Percentiles rank a stretch among this genome's conserved stretches.
phyloP scores from a whole-genome alignment of 1,140 invertebrate genomes.

The Sminthurinus signatus region DNA sequence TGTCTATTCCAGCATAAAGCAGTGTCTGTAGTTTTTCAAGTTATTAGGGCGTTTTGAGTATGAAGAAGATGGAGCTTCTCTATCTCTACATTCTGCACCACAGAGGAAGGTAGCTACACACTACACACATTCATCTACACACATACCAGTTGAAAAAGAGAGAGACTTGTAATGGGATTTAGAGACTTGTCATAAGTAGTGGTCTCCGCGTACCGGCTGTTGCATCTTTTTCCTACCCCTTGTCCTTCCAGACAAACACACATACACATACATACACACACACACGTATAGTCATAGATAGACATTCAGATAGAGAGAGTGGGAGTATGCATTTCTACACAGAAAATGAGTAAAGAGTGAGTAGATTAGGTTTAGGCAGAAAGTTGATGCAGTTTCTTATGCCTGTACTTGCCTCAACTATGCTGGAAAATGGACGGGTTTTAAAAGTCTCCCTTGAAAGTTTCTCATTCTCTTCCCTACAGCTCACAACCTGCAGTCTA shows the following conservation, averaged over 20 bases:
- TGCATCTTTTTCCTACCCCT: conserved; percentile 17
- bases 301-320: too few species aligned
- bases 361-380: too few species aligned
- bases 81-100: neutral
- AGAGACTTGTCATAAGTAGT: conserved; percentile 20
- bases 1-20: too few species aligned
- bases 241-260: neutral
- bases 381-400: too few species aligned
- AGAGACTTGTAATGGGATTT: conserved; percentile 17
- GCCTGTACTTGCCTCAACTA: too few species aligned
- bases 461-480: too few species aligned
- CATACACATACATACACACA: neutral
- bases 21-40: too few species aligned
- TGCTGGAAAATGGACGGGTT: neutral
- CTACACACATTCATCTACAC: neutral
- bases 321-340: too few species aligned
- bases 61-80: neutral
- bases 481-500: too few species aligned
- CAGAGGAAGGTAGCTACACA: neutral
- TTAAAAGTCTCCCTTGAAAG: neutral
- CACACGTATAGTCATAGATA: neutral
- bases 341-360: too few species aligned
- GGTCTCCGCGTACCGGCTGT: conserved; percentile 24
- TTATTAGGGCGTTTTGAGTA: too few species aligned
- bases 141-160: neutral